phyloP scores from a whole-genome alignment of 2,888 invertebrate species.

The Conops quadrifasciatus region DNA sequence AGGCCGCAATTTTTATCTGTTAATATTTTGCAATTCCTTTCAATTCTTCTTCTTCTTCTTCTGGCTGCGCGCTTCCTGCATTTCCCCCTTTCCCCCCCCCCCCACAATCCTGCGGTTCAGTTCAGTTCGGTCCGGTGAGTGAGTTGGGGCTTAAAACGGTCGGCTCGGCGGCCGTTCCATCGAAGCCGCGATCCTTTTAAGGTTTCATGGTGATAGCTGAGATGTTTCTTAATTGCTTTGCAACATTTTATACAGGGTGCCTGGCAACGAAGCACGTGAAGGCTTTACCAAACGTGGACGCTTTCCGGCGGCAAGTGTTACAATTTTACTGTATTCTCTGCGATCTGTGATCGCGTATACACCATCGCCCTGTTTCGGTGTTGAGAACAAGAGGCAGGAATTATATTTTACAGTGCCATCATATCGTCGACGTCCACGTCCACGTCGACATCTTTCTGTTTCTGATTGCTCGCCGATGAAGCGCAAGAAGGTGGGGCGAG shows the following conservation, averaged over 20 bases:
- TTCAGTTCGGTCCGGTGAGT: not conserved
- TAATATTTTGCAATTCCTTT: conserved; percentile 29
- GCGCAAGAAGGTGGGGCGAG: too few relatives aligned
- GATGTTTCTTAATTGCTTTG: conserved; percentile 34
- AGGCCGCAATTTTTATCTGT: conserved; percentile 32
- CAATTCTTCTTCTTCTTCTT: not conserved
- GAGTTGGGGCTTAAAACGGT: conserved; percentile 18
- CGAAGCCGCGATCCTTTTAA: conserved; percentile 30
- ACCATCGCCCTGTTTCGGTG: conserved; percentile 19
- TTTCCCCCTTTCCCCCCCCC: not conserved
- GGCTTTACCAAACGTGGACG: not conserved
- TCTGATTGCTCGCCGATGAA: conserved; percentile 20
- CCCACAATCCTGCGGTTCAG: too few relatives aligned
- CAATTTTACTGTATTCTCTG: not conserved
- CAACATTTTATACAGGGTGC: conserved; percentile 26
- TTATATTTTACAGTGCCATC: not conserved
- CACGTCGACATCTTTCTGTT: conserved; percentile 18
- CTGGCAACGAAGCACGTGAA: not conserved
- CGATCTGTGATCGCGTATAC: not conserved
- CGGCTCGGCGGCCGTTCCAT: conserved; percentile 24
- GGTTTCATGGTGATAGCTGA: conserved; percentile 29
- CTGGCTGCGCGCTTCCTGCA: not conserved
- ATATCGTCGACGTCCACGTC: too few relatives aligned
- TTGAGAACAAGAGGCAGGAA: conserved; percentile 7
- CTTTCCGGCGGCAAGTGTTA: not conserved